Percentiles rank a stretch among this genome's conserved stretches.
Conservation (phyloP, 2,888 invertebrate genomes). For the Melinaea menophilus region DNA sequence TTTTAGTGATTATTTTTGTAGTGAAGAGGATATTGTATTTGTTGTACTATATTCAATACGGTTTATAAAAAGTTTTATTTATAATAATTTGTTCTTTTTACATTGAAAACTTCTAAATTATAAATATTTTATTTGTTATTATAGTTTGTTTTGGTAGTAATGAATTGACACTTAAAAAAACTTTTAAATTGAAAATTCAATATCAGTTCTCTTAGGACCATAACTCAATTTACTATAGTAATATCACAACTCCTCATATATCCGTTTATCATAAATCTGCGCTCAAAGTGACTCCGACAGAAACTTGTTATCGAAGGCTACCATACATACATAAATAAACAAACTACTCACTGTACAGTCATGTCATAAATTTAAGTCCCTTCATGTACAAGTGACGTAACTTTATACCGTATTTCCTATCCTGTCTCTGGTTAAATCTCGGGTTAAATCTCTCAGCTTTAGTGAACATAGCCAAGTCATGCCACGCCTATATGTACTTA, state of each 20-base stretch:
- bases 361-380: conserved; percentile 22
- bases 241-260: not conserved
- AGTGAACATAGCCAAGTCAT: conserved; percentile 6
- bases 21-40: no score
- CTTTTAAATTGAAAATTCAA: no score
- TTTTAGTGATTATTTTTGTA: conserved; percentile 2
- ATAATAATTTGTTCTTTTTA: no score
- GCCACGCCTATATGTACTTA: not conserved
- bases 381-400: conserved; percentile 25
- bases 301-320: conserved; percentile 14
- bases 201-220: not conserved
- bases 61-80: no score
- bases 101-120: no score
- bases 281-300: conserved; percentile 13
- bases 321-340: conserved; percentile 14
- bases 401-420: conserved; percentile 26
- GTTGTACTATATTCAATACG: no score
- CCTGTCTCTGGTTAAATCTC: conserved; percentile 14
- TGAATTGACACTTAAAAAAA: no score
- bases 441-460: conserved; percentile 10
- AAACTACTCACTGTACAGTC: conserved; percentile 12
- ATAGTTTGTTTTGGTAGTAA: no score
- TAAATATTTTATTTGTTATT: no score
- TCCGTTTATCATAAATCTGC: conserved; percentile 8
- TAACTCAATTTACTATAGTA: not conserved